Conservation (phyloP, 2,113 vertebrate species). For the Galemys pyrenaicus region DNA sequence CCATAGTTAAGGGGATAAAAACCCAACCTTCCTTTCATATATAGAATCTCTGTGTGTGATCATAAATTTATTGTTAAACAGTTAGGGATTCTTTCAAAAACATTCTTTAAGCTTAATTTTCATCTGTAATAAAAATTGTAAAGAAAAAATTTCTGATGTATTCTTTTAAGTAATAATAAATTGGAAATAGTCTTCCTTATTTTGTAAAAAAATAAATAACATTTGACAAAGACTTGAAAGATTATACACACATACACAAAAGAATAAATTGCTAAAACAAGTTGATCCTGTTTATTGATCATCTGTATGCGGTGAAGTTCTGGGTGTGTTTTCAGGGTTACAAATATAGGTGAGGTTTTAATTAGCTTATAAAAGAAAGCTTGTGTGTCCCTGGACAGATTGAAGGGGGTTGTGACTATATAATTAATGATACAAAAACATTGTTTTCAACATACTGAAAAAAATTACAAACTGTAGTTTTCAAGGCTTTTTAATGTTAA, state of each 20-base stretch:
- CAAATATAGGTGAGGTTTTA: not conserved
- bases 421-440: not conserved
- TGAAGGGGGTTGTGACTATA: not conserved
- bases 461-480: not conserved
- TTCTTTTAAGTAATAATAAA: conserved; percentile 30
- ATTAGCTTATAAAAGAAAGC: not conserved
- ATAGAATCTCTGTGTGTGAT: not conserved
- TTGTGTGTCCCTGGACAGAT: not conserved
- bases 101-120: not conserved
- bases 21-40: not conserved
- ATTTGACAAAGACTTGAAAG: not conserved
- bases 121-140: conserved; percentile 1
- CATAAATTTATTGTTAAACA: not conserved
- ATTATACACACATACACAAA: not conserved
- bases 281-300: not conserved
- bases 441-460: not conserved
- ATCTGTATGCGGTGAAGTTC: not conserved
- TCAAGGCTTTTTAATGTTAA: not conserved
- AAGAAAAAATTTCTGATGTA: conserved; percentile 10
- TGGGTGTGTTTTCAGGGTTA: not conserved
- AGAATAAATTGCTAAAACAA: not conserved
- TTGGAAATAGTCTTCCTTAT: not conserved
- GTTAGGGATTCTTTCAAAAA: not conserved
- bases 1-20: not conserved
- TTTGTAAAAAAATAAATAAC: not conserved